Base-by-base conservation (phyloP, 2,113 vertebrate genomes). In the Tragelaphus strepsiceros region DNA sequence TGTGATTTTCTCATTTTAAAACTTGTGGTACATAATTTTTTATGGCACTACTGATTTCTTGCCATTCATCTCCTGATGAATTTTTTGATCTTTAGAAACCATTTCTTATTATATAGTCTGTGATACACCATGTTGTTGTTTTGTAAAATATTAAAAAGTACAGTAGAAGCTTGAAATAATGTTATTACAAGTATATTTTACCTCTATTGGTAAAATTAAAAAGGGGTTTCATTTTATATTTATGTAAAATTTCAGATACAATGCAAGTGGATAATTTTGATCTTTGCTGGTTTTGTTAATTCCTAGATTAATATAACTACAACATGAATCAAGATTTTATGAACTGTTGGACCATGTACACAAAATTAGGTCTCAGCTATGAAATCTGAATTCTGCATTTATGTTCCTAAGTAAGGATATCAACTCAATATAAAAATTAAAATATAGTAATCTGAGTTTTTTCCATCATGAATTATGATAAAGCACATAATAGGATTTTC, bases 231-330 rank as follows among this genome's bases (percentile, higher is more conserved):
- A 30, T 95, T 88, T 87, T 91, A 28, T 91, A 17, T 56, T 53
- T 90, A 54, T 82, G 4, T 94, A 86, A 89, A 67, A 88, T 16
- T 83, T 94, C 6, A 91, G n/a, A 5, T 62, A 53, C 35, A 85
- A 24, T 54, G 9, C 39, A 87, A 11, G 84, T 83, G 91, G 58
- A 16, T 78, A 5, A 62, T 95, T 82, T 94, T 74, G 30, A 91
- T 74, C 86, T 74, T 96, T 94, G 56, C 15, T 92, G 46, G 46
- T 74, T 93, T 30, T 93, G 19, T 89, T 91, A 84, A 91, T 84
- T 96, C 8, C 39, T 86, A 95, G 88, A 62, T 59, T 74, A 32
- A 43, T 95, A 43, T 32, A 83, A n/a, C 3, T 74, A 54, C 53
- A 83, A 54, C 30, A 22, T 56, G 2, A 89, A 78, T 96, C 17